Evolutionary conservation across 92 coral and sea anemone genomes (phyloP).

Genomic region (Epizoanthus stellaris): DNA sequence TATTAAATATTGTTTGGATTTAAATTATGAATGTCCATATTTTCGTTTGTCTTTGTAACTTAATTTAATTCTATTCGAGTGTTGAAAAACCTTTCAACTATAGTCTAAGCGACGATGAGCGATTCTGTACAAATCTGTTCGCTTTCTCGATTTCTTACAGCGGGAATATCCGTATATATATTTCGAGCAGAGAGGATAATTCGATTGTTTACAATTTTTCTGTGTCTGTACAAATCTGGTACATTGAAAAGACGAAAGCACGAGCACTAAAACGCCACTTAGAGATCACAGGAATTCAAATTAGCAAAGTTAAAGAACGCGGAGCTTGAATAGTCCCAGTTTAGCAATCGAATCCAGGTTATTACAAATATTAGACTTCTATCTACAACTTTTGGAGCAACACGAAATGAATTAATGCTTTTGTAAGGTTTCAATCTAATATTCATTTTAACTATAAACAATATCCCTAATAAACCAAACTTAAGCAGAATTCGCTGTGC

Average conservation of each 20-base stretch:
- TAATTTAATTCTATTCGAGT: conserved; percentile 14
- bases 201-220: background rate
- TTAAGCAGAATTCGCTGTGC: conserved; percentile 21
- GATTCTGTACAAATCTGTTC: background rate
- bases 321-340: background rate
- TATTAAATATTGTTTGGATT: conserved; percentile 42
- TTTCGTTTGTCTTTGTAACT: conserved; percentile 25
- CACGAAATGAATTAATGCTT: background rate
- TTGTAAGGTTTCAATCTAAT: conserved; percentile 18
- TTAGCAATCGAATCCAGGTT: background rate
- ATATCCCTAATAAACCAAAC: conserved; percentile 28
- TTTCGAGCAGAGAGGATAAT: background rate
- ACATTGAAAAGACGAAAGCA: background rate
- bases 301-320: background rate
- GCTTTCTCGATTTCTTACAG: background rate
- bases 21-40: conserved; percentile 27
- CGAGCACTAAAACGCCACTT: background rate
- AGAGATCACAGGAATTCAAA: background rate
- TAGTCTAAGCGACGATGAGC: background rate
- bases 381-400: conserved; percentile 1
- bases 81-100: conserved; percentile 5
- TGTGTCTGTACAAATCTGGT: background rate
- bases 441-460: conserved; percentile 28
- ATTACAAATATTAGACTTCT: background rate
- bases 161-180: background rate